Evolutionary conservation across 2,888 invertebrate genomes (phyloP).

Genomic region (Synergus umbraculus): DNA sequence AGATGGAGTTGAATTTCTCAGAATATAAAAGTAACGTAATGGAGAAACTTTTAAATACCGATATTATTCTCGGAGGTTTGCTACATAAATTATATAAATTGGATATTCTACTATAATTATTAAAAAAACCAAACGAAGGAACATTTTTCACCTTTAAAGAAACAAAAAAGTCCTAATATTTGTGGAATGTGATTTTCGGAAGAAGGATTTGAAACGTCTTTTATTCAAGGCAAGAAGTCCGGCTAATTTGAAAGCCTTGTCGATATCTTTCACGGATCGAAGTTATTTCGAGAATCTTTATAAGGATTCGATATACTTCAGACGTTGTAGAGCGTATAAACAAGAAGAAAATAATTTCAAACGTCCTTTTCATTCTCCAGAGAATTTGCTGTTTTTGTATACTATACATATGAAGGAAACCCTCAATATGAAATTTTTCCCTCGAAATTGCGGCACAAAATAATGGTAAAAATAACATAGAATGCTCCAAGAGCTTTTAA

Average conservation of each 20-base stretch:
- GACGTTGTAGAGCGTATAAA: neutral
- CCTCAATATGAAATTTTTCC: neutral
- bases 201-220: neutral
- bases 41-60: neutral
- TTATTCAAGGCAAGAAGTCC: neutral
- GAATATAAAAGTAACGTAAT: neutral
- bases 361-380: neutral
- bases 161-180: neutral
- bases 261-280: neutral
- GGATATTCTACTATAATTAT: neutral
- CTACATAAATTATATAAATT: neutral
- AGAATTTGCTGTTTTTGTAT: neutral
- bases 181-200: neutral
- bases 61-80: neutral
- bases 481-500: neutral
- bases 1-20: neutral
- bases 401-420: neutral
- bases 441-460: neutral
- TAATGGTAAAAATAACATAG: neutral
- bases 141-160: neutral
- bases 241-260: constrained; percentile 1
- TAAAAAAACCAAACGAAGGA: neutral
- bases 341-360: neutral
- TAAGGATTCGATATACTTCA: constrained; percentile 6
- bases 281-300: constrained; percentile 29